A percentile compares a stretch with the other conserved stretches of the same genome.
These are phyloP conservation scores for Podiceps cristatus DNA, from an alignment of 2,113 vertebrate genomes.

Conservation along the genomic window DNA sequence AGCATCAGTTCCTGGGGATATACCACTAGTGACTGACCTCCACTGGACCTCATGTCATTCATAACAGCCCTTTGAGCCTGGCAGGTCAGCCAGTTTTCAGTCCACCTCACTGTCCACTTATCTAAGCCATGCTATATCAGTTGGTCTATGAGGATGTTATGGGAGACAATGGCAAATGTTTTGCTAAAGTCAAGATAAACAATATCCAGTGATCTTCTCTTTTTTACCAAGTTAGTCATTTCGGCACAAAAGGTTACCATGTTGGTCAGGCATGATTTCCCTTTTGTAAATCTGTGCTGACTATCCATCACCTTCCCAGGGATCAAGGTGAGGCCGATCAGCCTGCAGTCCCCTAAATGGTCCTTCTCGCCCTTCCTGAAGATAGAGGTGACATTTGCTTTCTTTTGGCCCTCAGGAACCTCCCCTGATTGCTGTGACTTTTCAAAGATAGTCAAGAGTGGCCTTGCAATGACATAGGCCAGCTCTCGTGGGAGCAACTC, in stretches of 20 bases:
- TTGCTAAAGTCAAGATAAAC: background rate
- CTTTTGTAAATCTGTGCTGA: background rate
- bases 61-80: background rate
- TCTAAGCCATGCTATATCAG: background rate
- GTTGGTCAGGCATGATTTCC: background rate
- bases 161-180: background rate
- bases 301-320: background rate
- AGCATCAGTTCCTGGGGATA: background rate
- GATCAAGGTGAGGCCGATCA: background rate
- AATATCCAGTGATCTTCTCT: background rate
- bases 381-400: background rate
- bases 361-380: background rate
- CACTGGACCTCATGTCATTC: background rate
- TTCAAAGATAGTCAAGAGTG: background rate
- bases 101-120: background rate
- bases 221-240: background rate
- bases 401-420: background rate
- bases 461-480: background rate
- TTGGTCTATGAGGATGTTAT: background rate
- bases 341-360: background rate
- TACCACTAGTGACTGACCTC: background rate
- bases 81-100: background rate
- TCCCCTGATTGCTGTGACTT: background rate
- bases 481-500: background rate
- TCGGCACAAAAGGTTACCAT: background rate